Percentiles rank a stretch among this genome's conserved stretches.
These are phyloP conservation scores for Neogobius melanostomus DNA, from an alignment of 2,113 vertebrate genomes.

Conservation along the genomic window DNA sequence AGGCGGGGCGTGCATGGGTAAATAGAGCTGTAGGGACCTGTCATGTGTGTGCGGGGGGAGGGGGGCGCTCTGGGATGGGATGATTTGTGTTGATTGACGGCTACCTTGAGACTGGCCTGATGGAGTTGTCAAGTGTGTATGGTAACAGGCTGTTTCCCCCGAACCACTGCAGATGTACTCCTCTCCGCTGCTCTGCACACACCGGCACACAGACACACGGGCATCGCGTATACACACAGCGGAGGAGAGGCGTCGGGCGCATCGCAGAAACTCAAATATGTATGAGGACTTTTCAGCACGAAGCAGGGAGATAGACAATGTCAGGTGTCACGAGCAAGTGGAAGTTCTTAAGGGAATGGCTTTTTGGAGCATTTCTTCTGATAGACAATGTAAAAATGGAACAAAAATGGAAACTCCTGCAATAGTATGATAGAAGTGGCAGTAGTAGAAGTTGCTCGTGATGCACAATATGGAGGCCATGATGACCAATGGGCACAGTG, in stretches of 20 bases:
- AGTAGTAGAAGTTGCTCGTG: no score
- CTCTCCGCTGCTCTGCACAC: conserved; percentile 70
- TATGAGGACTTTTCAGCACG: conserved; percentile 54
- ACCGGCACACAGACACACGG: conserved; percentile 1
- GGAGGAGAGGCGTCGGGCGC: conserved; percentile 28
- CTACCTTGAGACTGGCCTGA: conserved; percentile 96
- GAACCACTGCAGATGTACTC: conserved; percentile 77
- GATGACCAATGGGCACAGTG: no score
- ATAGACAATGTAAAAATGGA: no score
- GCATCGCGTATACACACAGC: neutral
- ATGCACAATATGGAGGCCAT: no score
- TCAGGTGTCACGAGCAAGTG: conserved; percentile 33
- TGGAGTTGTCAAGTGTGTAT: conserved; percentile 93
- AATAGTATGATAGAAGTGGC: no score
- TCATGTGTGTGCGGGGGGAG: conserved; percentile 80
- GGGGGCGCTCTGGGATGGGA: conserved; percentile 90
- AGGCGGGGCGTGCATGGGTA: conserved; percentile 82
- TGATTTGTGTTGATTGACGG: conserved; percentile 97
- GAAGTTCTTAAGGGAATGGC: neutral
- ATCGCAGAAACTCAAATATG: conserved; percentile 68
- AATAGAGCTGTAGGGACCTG: conserved; percentile 96
- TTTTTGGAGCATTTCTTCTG: neutral
- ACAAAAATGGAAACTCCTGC: no score
- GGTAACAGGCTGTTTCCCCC: conserved; percentile 79
- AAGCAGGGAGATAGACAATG: conserved; percentile 54